Evolutionary conservation across 2,113 vertebrate species (phyloP).

Genomic region (Pterocles burchelli): DNA sequence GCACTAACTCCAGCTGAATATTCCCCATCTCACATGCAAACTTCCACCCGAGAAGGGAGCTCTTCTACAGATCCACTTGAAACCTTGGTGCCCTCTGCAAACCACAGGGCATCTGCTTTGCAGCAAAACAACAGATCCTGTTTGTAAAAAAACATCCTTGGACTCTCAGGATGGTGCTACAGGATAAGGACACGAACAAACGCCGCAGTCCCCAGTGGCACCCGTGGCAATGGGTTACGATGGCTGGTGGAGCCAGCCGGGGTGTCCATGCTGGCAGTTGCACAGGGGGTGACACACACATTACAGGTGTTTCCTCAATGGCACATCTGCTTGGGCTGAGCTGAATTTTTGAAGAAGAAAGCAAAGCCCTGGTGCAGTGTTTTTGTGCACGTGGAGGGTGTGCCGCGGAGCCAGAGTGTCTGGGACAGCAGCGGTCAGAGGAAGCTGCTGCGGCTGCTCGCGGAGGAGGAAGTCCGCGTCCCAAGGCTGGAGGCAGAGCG

Average conservation of each 20-base stretch:
- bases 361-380: neutral
- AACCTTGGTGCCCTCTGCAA: neutral
- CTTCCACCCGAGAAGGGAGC: neutral
- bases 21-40: neutral
- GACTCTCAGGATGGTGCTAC: neutral
- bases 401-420: constrained; percentile 67
- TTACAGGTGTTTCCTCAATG: neutral
- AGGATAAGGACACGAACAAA: accelerated
- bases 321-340: neutral
- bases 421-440: constrained; percentile 62
- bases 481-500: constrained; percentile 6
- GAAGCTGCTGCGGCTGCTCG: constrained; percentile 3
- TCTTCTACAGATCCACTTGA: neutral
- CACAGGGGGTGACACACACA: accelerated
- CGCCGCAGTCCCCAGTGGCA: neutral
- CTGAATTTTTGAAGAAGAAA: neutral
- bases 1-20: neutral
- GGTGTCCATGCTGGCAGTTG: accelerated
- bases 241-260: accelerated
- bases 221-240: accelerated
- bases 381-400: constrained; percentile 43
- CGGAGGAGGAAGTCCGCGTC: constrained; percentile 9
- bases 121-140: neutral
- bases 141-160: neutral
- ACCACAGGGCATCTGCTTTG: neutral